These are phyloP conservation scores for Serrognathus titanus DNA, from an alignment of 2,888 invertebrate genomes.

Conservation along the genomic window DNA sequence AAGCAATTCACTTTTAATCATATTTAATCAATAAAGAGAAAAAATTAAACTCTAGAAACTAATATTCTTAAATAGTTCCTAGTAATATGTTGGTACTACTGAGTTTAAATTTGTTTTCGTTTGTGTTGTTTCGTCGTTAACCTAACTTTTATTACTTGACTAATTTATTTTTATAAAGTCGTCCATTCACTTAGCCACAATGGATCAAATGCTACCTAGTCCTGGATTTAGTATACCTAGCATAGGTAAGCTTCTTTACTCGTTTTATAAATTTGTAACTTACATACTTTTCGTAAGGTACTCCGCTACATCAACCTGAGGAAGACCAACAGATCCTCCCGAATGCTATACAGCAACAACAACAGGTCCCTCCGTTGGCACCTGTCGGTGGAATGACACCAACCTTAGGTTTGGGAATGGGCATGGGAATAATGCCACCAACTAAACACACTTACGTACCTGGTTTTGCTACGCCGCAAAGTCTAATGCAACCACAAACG, in stretches of 20 bases:
- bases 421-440: conserved; percentile 65
- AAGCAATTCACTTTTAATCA: no score
- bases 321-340: conserved; percentile 88
- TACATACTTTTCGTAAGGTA: conserved; percentile 48
- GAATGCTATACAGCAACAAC: conserved; percentile 76
- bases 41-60: no score
- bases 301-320: conserved; percentile 85
- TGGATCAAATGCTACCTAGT: conserved; percentile 90
- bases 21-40: no score
- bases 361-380: conserved; percentile 46
- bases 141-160: neutral
- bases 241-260: conserved; percentile 54
- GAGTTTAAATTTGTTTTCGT: conserved; percentile 9
- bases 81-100: conserved; percentile 1
- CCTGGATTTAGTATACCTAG: conserved; percentile 87
- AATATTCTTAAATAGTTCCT: no score
- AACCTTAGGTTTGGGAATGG: conserved; percentile 60
- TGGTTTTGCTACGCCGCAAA: conserved; percentile 75
- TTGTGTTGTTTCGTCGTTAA: neutral
- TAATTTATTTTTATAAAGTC: conserved; percentile 3
- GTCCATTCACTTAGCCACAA: conserved; percentile 37
- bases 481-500: conserved; percentile 86
- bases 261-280: neutral
- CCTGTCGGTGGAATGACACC: conserved; percentile 56
- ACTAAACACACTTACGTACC: conserved; percentile 74